Evolutionary conservation across 35 echinoderm and acorn worm species (phyloP), one percentile per base, ranked within the genome.

Genomic region (Patiria miniata): DNA sequence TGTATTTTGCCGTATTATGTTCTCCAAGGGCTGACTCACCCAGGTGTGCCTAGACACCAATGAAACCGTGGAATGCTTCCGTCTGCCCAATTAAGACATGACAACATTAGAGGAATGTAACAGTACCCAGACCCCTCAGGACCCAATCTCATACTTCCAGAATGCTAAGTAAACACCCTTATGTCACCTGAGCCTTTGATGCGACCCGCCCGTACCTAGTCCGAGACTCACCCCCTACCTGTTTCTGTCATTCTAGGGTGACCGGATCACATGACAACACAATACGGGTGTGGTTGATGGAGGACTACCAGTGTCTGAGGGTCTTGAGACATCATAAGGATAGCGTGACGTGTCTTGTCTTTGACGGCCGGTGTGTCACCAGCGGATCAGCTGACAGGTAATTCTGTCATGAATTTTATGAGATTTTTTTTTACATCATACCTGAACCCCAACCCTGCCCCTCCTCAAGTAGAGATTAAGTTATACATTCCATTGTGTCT

Each of bases 331-430:
- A 88, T 78, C 96, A 99, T 44, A 76, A 54, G 28, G 83, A 93
- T 55, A 90, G 78, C 33, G 93, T 99, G 73, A 94, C 96, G 10
- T 94, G 96, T 81, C 73, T 99, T 52, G 79, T 86, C 14, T 81
- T 99, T 82, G 88, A 98, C 76, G 90, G 83, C 1, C 82, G 81
- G 19, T 77, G 82, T 52, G 79, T 92, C 55, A 84, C 89, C 18
- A 89, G 89, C 57, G 92, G 96, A 30, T 94, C 96, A 16, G 88
- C 93, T 73, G 96, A 99, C 83, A 89, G 86, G 96, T 99, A 92
- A 89, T 80, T 88, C 32, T 37, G 22, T 80, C 37, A 42, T 68
- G 4, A 68, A 4, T 28, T 18, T 68, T 68, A 5, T 68, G 5
- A 5, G 4, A 7, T 68, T 68, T 68, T 7, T 68, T 68, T 36